Base-by-base conservation (phyloP, 2,888 invertebrate species). In the Blastobasis adustella region DNA sequence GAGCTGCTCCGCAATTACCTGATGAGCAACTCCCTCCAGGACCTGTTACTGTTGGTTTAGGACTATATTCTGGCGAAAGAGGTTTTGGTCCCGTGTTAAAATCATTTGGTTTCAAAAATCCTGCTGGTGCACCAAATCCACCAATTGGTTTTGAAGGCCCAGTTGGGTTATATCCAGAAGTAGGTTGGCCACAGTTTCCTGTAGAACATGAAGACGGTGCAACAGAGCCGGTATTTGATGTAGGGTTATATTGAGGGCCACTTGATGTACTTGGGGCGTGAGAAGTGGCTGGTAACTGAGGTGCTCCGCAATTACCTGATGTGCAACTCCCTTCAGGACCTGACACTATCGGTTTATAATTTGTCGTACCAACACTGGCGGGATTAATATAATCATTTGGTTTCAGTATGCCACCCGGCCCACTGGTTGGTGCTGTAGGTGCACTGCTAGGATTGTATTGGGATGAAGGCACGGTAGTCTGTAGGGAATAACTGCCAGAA, bases 31-130 rank as follows among this genome's bases (percentile, higher is more conserved):
- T 23, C 23, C 23, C 23, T 23, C 23, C 23, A 23, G 23, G 3
- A 23, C 23, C 23, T 23, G 23, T 23, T 23, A 23, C 23, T 52
- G 9, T 54, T 51, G 37, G 47, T 23, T 50, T 48, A 52, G 70
- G 56, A 47, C 62, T 47, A 57, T 49, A 10, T 42, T 42, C 9
- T 10, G 41, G n/a, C n/a, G 46, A 50, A 36, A 8, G n/a, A 40
- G 40, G 37, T 5, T 23, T 45, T 4, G 23, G 4, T 45, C 8
- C n/a, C 23, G 23, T 42, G 10, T 23, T 62, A 52, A 62, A 69
- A 47, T 79, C 78, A 58, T 75, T 68, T 4, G 81, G 81, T 54
- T 73, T 76, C 51, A 82, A 60, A 53, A 79, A 58, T 46, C 78
- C 79, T 6, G 72, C 37, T 49, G 73, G 65, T 38, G 71, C 79